Percentiles rank a stretch among this genome's conserved stretches.
Evolutionary conservation across 2,888 invertebrate genomes (phyloP).

Genomic region (Neoitamus cyanurus): DNA sequence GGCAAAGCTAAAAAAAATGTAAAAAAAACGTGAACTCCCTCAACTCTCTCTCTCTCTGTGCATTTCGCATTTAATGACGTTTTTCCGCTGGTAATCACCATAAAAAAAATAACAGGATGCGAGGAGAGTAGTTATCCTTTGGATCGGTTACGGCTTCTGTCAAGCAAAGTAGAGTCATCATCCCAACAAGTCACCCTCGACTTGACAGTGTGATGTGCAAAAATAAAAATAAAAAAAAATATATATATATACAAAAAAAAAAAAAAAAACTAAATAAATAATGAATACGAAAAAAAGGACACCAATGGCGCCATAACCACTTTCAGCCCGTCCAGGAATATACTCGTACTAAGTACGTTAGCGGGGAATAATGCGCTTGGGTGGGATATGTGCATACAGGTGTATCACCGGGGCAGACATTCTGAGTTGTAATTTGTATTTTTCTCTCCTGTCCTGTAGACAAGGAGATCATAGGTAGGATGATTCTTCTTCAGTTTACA

Average conservation of each 20-base stretch:
- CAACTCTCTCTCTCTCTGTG: slow-evolving; percentile 25
- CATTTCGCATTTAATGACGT: slow-evolving; percentile 44
- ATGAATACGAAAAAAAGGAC: neutral
- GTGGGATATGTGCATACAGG: neutral
- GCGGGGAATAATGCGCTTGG: neutral
- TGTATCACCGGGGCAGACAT: no score
- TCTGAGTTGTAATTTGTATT: neutral
- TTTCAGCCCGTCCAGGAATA: neutral
- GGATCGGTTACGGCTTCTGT: slow-evolving; percentile 44
- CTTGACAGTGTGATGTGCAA: slow-evolving; percentile 29
- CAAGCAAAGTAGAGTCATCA: slow-evolving; percentile 25
- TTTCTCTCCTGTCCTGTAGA: neutral
- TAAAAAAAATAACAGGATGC: slow-evolving; percentile 29
- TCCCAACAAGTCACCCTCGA: slow-evolving; percentile 34
- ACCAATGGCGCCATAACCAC: slow-evolving; percentile 20
- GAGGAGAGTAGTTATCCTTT: slow-evolving; percentile 44
- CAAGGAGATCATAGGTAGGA: neutral
- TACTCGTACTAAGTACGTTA: neutral
- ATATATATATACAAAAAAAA: no score
- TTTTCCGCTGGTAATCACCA: slow-evolving; percentile 46
- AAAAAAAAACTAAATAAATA: neutral
- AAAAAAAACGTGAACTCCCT: slow-evolving; percentile 32
- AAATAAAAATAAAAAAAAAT: slow-evolving; percentile 3
- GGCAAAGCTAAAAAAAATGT: neutral
- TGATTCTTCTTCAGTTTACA: neutral